Evolutionary conservation across 1,140 invertebrate genomes (phyloP).

Genomic region (Saccostrea glomerata): DNA sequence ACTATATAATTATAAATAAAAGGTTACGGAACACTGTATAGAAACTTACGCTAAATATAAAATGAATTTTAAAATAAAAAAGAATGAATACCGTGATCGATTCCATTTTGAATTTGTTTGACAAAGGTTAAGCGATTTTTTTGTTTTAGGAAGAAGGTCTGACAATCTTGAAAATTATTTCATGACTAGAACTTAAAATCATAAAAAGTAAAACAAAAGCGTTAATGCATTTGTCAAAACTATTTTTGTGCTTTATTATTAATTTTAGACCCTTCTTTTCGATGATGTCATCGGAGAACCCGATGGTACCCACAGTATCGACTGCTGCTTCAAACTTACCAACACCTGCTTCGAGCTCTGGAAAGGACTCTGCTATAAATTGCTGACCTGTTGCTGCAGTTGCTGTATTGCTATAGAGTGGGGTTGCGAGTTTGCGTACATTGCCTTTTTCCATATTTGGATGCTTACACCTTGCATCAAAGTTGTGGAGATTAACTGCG

Average conservation of each 20-base stretch:
- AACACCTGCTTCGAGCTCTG: conserved; percentile 84
- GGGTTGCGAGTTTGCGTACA: conserved; percentile 86
- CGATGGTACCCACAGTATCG: conserved; percentile 85
- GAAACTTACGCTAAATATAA: too few relatives aligned
- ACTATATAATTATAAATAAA: too few relatives aligned
- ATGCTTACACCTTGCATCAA: conserved; percentile 71
- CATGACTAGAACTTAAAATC: too few relatives aligned
- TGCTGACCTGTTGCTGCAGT: conserved; percentile 85
- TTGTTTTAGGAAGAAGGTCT: too few relatives aligned
- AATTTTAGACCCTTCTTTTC: conserved; percentile 78
- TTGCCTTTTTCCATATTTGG: conserved; percentile 83
- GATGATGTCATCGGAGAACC: conserved; percentile 89
- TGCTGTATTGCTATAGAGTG: conserved; percentile 85
- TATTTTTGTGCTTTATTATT: not conserved
- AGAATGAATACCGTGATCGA: too few relatives aligned
- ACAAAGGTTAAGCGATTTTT: too few relatives aligned
- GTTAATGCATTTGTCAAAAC: too few relatives aligned
- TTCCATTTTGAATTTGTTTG: too few relatives aligned
- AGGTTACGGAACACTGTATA: too few relatives aligned
- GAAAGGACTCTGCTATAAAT: conserved; percentile 85
- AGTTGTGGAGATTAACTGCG: conserved; percentile 81
- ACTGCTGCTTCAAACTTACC: conserved; percentile 87
- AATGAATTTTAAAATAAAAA: too few relatives aligned
- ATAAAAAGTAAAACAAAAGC: too few relatives aligned
- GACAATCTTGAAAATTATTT: too few relatives aligned